Percentiles rank a stretch among this genome's conserved stretches.
Conservation (phyloP, 2,888 invertebrate species). For the Meta bourneti region DNA sequence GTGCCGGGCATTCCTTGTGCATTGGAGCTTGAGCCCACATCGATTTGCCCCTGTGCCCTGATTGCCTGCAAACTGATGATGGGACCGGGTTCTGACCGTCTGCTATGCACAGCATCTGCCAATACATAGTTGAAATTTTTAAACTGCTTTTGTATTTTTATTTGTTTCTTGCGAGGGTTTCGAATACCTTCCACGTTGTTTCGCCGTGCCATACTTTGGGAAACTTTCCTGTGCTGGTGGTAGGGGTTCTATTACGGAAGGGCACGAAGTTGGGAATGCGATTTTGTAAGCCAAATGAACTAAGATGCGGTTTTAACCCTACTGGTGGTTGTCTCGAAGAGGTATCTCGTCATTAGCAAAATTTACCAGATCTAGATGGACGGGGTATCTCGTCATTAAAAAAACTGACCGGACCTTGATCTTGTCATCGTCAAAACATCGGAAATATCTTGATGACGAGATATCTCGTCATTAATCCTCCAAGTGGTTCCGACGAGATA, state of each 20-base stretch:
- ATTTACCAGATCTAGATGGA: too few species aligned
- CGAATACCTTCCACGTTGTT: slow-evolving; percentile 2
- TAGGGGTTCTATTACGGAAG: neutral
- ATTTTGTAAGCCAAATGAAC: too few species aligned
- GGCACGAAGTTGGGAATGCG: too few species aligned
- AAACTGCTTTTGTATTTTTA: slow-evolving; percentile 23
- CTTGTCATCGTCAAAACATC: too few species aligned
- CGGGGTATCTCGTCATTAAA: too few species aligned
- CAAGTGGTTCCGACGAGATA: too few species aligned
- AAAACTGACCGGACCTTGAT: too few species aligned
- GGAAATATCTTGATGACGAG: too few species aligned
- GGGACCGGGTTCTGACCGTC: slow-evolving; percentile 38
- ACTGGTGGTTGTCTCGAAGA: too few species aligned
- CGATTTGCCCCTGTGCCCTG: slow-evolving; percentile 60
- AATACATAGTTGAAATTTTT: slow-evolving; percentile 74
- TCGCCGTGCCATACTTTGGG: neutral
- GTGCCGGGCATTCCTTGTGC: slow-evolving; percentile 66
- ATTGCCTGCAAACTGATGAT: slow-evolving; percentile 74
- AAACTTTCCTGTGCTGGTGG: neutral
- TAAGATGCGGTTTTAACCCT: too few species aligned
- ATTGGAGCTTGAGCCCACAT: slow-evolving; percentile 67
- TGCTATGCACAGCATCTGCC: slow-evolving; percentile 72
- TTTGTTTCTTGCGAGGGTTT: neutral
- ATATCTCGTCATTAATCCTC: too few species aligned
- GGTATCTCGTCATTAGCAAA: too few species aligned